Conservation (phyloP, 2,797 vertebrate species). For the Aldrovandia affinis region DNA sequence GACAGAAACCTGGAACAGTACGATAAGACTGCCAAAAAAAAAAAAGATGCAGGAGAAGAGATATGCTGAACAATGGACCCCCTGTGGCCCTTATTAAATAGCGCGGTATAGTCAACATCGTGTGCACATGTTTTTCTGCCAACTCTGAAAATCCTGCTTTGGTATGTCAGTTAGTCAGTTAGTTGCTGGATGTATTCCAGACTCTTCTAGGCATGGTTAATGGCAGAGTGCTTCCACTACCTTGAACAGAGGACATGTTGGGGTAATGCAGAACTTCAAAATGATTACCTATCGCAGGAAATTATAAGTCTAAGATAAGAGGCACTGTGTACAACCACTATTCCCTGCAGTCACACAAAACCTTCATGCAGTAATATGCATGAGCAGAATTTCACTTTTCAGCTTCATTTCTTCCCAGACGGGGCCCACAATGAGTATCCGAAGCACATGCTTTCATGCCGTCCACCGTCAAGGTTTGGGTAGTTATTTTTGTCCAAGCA, state of each 20-base stretch:
- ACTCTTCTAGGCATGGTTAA: slow-evolving; percentile 68
- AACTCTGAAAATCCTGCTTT: slow-evolving; percentile 70
- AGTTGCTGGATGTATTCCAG: slow-evolving; percentile 72
- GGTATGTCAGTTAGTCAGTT: slow-evolving; percentile 71
- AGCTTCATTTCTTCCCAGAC: background rate
- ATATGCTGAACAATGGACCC: slow-evolving; percentile 49
- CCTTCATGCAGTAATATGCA: background rate
- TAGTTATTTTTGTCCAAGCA: background rate
- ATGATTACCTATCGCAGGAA: slow-evolving; percentile 58
- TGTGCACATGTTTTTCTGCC: slow-evolving; percentile 58
- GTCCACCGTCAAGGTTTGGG: background rate
- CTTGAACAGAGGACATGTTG: slow-evolving; percentile 68
- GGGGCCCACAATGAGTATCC: background rate
- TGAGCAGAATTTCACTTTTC: background rate
- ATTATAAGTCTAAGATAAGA: background rate
- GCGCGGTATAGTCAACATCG: slow-evolving; percentile 50
- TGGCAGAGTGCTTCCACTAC: slow-evolving; percentile 59
- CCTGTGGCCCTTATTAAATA: slow-evolving; percentile 35
- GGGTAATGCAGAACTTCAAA: slow-evolving; percentile 68
- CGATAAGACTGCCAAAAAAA: slow-evolving; percentile 17
- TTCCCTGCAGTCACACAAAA: background rate
- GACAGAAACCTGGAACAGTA: slow-evolving; percentile 29
- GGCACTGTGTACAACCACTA: background rate
- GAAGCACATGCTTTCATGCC: background rate
- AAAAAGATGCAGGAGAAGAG: slow-evolving; percentile 35